A percentile compares a stretch with the other conserved stretches of the same genome.
Conservation (phyloP, 2,888 invertebrate genomes). For the Himalopsyche japonica region DNA sequence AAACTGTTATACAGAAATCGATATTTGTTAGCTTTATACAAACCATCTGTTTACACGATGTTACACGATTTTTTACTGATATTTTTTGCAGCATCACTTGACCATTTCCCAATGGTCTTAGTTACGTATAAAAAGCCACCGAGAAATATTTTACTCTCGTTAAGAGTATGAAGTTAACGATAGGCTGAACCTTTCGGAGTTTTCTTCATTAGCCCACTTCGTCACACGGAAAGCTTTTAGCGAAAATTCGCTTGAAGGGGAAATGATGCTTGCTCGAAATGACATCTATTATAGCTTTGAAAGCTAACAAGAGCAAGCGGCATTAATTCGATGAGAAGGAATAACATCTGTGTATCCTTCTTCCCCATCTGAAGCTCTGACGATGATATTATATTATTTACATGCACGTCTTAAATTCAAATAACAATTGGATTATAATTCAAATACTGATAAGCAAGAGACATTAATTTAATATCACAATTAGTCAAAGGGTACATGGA, state of each 20-base stretch:
- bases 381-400: neutral
- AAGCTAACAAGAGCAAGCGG: neutral
- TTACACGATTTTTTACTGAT: neutral
- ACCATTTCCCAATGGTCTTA: neutral
- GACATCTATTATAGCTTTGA: neutral
- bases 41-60: no score
- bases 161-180: neutral
- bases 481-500: neutral
- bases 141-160: neutral
- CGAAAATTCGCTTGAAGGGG: neutral
- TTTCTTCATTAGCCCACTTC: neutral
- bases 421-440: neutral
- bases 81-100: neutral
- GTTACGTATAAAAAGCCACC: neutral
- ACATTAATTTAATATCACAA: neutral
- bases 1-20: no score
- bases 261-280: neutral
- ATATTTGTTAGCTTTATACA: no score
- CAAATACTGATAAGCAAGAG: neutral
- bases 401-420: neutral
- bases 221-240: neutral
- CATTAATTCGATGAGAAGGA: neutral
- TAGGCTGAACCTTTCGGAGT: neutral
- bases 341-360: neutral
- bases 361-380: neutral